Percentiles rank a stretch among this genome's conserved stretches.
Evolutionary conservation across 2,888 invertebrate genomes (phyloP).

Genomic region (Eutolmus rufibarbis): DNA sequence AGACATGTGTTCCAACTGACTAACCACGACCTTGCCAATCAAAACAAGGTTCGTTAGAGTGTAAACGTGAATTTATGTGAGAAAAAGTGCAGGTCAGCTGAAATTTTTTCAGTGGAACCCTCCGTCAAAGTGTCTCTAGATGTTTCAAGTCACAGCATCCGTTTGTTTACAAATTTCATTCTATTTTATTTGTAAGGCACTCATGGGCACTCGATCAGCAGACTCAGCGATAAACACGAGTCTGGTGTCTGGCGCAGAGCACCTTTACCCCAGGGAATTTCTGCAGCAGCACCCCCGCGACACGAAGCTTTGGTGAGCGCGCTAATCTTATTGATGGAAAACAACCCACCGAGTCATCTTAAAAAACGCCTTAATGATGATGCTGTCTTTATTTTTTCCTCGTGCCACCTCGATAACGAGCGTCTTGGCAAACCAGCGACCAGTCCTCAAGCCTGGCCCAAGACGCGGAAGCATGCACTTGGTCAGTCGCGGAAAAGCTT

Average conservation of each 20-base stretch:
- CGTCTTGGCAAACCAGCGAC: background rate
- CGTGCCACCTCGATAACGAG: background rate
- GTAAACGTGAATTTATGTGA: background rate
- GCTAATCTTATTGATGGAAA: background rate
- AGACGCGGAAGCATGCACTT: background rate
- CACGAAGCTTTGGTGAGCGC: background rate
- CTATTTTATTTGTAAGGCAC: background rate
- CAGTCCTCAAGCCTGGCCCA: background rate
- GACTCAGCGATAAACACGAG: background rate
- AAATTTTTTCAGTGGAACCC: background rate
- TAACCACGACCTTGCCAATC: background rate
- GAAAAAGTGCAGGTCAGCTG: background rate
- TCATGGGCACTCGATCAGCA: background rate
- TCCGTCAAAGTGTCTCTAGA: background rate
- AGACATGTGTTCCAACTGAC: background rate
- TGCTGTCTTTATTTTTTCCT: background rate
- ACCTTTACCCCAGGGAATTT: background rate
- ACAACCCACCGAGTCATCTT: background rate
- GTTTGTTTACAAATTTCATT: constrained; percentile 13
- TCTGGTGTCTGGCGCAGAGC: background rate
- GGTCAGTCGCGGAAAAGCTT: constrained; percentile 28
- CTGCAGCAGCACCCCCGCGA: background rate
- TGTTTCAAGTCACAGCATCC: background rate
- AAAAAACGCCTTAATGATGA: background rate
- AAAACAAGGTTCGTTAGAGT: background rate